A percentile compares a stretch with the other conserved stretches of the same genome.
phyloP scores from a whole-genome alignment of 2,888 invertebrate genomes.

The Himalopsyche japonica region DNA sequence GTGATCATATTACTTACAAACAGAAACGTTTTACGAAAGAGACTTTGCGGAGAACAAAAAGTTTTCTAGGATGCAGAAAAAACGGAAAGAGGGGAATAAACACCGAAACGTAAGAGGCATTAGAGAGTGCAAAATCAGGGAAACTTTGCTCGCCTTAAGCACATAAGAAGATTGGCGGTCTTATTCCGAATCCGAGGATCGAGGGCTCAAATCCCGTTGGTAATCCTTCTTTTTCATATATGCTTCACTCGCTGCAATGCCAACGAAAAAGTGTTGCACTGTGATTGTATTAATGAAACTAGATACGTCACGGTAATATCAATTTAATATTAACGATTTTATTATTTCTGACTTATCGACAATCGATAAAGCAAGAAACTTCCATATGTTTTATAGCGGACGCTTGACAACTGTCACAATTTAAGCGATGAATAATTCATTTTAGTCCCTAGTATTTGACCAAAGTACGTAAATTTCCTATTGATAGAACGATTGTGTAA shows the following conservation, averaged over 20 bases:
- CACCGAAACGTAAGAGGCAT: constrained; percentile 24
- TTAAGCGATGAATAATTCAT: no score
- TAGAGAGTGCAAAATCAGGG: constrained; percentile 34
- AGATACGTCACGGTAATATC: not conserved
- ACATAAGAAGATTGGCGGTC: constrained; percentile 39
- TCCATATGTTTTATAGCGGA: no score
- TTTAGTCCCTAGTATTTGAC: no score
- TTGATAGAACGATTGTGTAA: no score
- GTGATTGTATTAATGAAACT: not conserved
- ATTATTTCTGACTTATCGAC: no score
- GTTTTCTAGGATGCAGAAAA: not conserved
- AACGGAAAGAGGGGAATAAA: not conserved
- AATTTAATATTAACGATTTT: no score
- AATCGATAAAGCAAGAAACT: no score
- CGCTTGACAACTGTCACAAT: no score
- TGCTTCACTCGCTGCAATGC: constrained; percentile 19
- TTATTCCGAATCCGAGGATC: constrained; percentile 35
- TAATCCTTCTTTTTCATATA: constrained; percentile 40
- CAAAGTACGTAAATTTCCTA: no score
- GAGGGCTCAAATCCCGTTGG: constrained; percentile 33
- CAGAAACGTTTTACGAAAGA: not conserved
- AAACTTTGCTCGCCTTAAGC: constrained; percentile 38
- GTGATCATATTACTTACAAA: not conserved
- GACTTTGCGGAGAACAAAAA: not conserved
- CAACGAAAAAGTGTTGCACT: not conserved